Base-by-base conservation (phyloP, 2,888 invertebrate genomes). In the Drosophila eohydei region DNA sequence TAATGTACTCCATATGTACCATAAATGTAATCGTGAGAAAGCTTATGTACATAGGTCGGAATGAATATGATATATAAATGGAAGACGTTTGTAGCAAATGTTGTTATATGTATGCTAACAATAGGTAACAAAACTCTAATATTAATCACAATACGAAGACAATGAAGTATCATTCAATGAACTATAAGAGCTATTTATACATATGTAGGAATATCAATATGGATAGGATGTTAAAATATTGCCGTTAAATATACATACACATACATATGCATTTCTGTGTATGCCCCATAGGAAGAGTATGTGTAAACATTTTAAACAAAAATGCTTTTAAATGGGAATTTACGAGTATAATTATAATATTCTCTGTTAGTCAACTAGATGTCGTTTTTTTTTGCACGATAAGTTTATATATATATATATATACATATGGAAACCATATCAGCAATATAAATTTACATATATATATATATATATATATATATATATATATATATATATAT, bases 81-180 rank as follows among this genome's bases (percentile, higher is more conserved):
- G 7, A 32, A 34, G 43, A 54, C 16, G 16, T 48, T 43, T 60
- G 41, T 65, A 65, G 54, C 36, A 61, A 61, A 30, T 52, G 46
- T 48, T 52, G 34, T 40, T 58, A 72, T 30, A 30, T 34, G 34
- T 26, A 60, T 58, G 65, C 63, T 55, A 57, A 32, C 50, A 61
- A 34, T 34, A 64, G 60, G 62, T 59, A 67, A 67, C 54, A 41
- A 50, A 62, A 44, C 59, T 46, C 51, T 54, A 66, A 48, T 51
- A 71, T 52, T 71, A 72, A 71, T 71, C 62, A 74, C 71, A 78
- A 79, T 75, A 89, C 84, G 79, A 84, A 89, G 89, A 89, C 84
- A 84, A 84, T 84, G 89, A 89, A 88, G 79, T 88, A 88, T 88
- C 83, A 84, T 84, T 71, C 70, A 84, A 84, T 84, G 89, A 84